phyloP scores from a whole-genome alignment of 2,888 invertebrate species.

The Sphaerophoria taeniata region DNA sequence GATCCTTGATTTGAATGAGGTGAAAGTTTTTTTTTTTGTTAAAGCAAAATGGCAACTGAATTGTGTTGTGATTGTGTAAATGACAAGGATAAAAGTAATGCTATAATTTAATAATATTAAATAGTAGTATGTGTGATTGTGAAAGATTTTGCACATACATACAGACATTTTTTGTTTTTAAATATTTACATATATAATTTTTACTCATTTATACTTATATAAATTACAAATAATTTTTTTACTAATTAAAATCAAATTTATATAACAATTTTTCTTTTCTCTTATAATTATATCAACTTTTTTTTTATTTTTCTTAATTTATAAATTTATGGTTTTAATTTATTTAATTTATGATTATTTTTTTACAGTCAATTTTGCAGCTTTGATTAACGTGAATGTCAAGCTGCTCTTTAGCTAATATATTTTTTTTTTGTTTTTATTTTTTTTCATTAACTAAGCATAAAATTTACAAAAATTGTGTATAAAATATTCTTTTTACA shows the following conservation, averaged over 20 bases:
- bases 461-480: constrained; percentile 73
- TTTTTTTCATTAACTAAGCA: constrained; percentile 68
- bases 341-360: constrained; percentile 45
- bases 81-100: constrained; percentile 54
- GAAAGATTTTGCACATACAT: constrained; percentile 42
- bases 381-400: constrained; percentile 60
- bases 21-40: constrained; percentile 1
- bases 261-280: constrained; percentile 47
- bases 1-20: constrained; percentile 51
- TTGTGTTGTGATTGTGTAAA: constrained; percentile 61
- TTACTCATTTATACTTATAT: constrained; percentile 34
- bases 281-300: constrained; percentile 44
- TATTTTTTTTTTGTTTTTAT: constrained; percentile 13
- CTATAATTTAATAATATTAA: constrained; percentile 40
- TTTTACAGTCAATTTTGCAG: constrained; percentile 72
- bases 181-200: constrained; percentile 66
- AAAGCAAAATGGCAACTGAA: constrained; percentile 72
- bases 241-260: constrained; percentile 65
- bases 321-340: too few relatives aligned
- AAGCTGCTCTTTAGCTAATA: constrained; percentile 58
- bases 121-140: constrained; percentile 53
- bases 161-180: constrained; percentile 24
- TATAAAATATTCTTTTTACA: constrained; percentile 72
- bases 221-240: constrained; percentile 65
- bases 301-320: constrained; percentile 17